Percentiles rank a stretch among this genome's conserved stretches.
Conservation (phyloP, 92 coral and sea anemone species). For the Diadumene lineata region DNA sequence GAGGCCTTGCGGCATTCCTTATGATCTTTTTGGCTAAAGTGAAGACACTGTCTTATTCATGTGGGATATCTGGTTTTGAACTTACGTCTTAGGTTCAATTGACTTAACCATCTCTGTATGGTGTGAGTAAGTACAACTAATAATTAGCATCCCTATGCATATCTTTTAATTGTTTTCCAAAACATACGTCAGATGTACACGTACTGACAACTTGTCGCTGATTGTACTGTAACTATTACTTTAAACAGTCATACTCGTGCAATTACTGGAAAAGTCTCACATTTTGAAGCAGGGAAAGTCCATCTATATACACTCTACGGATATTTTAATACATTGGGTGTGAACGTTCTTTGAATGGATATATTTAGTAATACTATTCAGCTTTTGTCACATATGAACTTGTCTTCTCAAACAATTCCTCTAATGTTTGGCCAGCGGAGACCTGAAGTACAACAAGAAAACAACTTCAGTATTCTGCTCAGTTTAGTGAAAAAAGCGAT, state of each 20-base stretch:
- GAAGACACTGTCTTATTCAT: too few species aligned
- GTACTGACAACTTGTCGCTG: not conserved
- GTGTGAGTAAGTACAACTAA: too few species aligned
- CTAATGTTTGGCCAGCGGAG: slow-evolving; percentile 64
- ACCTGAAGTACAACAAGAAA: slow-evolving; percentile 37
- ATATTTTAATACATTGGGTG: not conserved
- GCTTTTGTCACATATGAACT: slow-evolving; percentile 42
- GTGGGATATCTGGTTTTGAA: too few species aligned
- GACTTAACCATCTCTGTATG: too few species aligned
- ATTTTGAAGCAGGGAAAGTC: not conserved
- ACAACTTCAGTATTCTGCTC: too few species aligned
- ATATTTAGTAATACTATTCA: slow-evolving; percentile 7
- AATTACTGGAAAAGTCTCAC: slow-evolving; percentile 1
- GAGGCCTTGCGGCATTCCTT: too few species aligned
- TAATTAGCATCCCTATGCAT: too few species aligned
- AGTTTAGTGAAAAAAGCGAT: too few species aligned
- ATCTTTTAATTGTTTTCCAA: too few species aligned
- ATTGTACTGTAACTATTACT: not conserved
- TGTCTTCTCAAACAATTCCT: slow-evolving; percentile 66
- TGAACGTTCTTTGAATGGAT: not conserved
- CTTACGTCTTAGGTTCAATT: too few species aligned
- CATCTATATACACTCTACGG: not conserved
- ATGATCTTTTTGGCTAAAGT: too few species aligned
- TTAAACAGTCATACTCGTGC: not conserved
- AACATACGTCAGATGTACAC: too few species aligned